Evolutionary conservation across 2,797 vertebrate genomes (phyloP), one percentile per base, ranked within the genome.

Genomic region (Phaenicophaeus curvirostris): DNA sequence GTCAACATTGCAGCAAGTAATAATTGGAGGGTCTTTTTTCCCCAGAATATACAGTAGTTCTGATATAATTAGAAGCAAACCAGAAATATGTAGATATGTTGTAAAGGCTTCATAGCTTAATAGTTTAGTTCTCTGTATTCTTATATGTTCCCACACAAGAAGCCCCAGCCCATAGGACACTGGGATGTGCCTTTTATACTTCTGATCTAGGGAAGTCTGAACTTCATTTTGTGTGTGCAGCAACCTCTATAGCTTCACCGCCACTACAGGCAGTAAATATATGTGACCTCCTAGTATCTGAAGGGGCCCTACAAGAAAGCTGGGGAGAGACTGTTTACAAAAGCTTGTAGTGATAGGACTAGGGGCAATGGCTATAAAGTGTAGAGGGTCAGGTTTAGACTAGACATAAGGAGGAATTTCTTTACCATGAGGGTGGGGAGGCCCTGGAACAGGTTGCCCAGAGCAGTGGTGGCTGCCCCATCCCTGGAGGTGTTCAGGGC

Each of bases 41-140:
- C 44, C 46, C 65, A 89, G 33, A n/a, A 81, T 88, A 82, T 51
- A 55, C 12, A 41, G 8, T 55, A 25, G 6, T 86, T 91, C 63
- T 87, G n/a, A 58, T 90, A 80, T 79, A 77, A 94, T 94, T 92
- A 95, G n/a, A 95, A 94, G 41, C 66, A 95, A 97, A 65, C 10
- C n/a, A 82, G 35, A 90, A 71, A 79, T 48, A 74, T 41, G 71
- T 39, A 65, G 24, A 46, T 48, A 39, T 1, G 3, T 63, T 44
- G 58, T 15, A 76, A 67, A 10, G 74, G 41, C n/a, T 79, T 73
- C 27, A 16, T 28, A 81, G 15, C 20, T 59, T 89, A 23, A 81
- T 57, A 57, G 27, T 96, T 89, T 53, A 84, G 41, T 61, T 61
- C 28, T 24, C 21, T 5, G 2, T 68, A 31, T 59, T 39, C 10